Conservation (phyloP, 1,140 invertebrate species). For the Lysiphlebus fabarum region DNA sequence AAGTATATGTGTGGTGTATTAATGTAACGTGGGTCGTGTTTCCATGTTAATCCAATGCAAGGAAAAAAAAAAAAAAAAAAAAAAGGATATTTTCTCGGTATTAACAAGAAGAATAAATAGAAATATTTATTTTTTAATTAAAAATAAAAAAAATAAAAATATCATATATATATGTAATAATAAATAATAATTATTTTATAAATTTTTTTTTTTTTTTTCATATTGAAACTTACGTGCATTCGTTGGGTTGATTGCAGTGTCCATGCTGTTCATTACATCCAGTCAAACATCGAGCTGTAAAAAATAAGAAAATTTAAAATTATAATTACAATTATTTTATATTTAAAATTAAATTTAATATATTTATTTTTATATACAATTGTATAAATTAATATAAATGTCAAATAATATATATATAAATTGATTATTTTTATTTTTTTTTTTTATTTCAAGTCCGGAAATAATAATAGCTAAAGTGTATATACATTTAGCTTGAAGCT, state of each 20-base stretch:
- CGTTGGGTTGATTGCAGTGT: constrained; percentile 85
- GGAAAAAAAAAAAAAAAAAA: too few relatives aligned
- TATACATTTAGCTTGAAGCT: constrained; percentile 31
- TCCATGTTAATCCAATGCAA: constrained; percentile 5
- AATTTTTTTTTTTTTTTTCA: constrained; percentile 12
- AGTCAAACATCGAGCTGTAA: constrained; percentile 85
- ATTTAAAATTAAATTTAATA: too few relatives aligned
- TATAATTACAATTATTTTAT: too few relatives aligned
- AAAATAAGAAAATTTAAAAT: constrained; percentile 43
- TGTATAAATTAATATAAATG: too few relatives aligned
- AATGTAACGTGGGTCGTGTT: constrained; percentile 11
- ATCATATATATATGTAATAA: background rate
- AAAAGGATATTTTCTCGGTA: constrained; percentile 2
- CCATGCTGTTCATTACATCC: constrained; percentile 89
- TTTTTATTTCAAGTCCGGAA: constrained; percentile 11
- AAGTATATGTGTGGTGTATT: background rate
- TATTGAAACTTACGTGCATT: constrained; percentile 85
- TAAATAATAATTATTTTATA: background rate
- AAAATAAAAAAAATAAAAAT: too few relatives aligned
- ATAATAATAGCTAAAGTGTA: constrained; percentile 5
- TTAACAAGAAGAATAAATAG: too few relatives aligned
- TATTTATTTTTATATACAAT: too few relatives aligned
- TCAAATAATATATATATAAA: too few relatives aligned
- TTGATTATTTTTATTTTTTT: too few relatives aligned
- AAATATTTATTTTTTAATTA: too few relatives aligned